Base-by-base conservation (phyloP, 2,888 invertebrate species). In the Eupithecia pulchellata region DNA sequence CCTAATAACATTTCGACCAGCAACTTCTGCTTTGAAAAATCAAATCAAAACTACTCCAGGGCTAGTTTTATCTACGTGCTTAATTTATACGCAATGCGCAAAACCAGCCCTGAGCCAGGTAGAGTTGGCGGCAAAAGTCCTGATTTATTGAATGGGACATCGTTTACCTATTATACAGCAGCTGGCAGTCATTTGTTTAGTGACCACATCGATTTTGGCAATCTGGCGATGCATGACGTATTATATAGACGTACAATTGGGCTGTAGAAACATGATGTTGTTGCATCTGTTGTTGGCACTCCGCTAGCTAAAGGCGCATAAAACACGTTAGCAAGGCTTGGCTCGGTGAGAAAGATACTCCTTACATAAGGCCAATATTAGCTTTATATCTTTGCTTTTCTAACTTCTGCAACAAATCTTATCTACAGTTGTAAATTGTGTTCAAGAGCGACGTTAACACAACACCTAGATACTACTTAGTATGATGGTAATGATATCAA, bases 51-150 rank as follows among this genome's bases (percentile, higher is more conserved):
- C 52, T 52, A 30, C 61, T 32, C 34, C 61, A 25, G 61, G 25
- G 34, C 61, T 36, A 55, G 57, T 57, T 65, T 66, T 27, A 32
- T 32, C 64, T 55, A n/a, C 52, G 60, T 57, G 69, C 25, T 69
- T 72, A 67, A 73, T 73, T 72, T 73, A 73, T 70, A 73, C 73
- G 73, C 73, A 73, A 69, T 73, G 73, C 73, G 73, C 69, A 69
- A 73, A 73, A 70, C 66, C 61, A 52, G 67, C 20, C 61, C 36
- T 58, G 34, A 29, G 30, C 47, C 63, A 72, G 69, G 69, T 69
- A 64, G 63, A 63, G 64, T 64, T 64, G 14, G 55, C 55, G 52
- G 42, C 67, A 65, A 64, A 64, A 69, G 61, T 67, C 34, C 57
- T 65, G 47, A 64, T 55, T 69, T 69, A 67, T 66, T 27, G 63